Evolutionary conservation across 2,113 vertebrate species (phyloP).

Genomic region (Paradoxurus hermaphroditus): DNA sequence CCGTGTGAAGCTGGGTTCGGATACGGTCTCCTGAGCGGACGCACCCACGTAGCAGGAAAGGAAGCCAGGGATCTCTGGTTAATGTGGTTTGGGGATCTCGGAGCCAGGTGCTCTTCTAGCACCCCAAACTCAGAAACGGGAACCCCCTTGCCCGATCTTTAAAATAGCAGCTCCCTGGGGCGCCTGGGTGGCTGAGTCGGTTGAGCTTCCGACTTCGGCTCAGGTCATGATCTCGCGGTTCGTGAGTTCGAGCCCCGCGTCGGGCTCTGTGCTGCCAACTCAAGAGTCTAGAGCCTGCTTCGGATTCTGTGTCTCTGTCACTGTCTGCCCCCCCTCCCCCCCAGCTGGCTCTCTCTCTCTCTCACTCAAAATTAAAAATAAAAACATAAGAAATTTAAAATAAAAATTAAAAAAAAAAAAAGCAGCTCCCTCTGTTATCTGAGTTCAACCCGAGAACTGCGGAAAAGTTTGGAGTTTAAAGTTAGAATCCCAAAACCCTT

Average conservation of each 20-base stretch:
- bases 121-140: not conserved
- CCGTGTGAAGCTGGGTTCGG: not conserved
- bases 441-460: not conserved
- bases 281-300: too few relatives aligned
- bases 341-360: too few relatives aligned
- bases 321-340: too few relatives aligned
- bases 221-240: too few relatives aligned
- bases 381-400: too few relatives aligned
- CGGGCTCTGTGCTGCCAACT: too few relatives aligned
- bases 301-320: too few relatives aligned
- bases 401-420: too few relatives aligned
- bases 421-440: not conserved
- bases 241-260: too few relatives aligned
- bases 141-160: not conserved
- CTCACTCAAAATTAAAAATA: too few relatives aligned
- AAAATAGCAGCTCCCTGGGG: not conserved
- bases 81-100: not conserved
- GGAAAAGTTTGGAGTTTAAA: not conserved
- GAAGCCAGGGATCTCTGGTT: not conserved
- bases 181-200: too few relatives aligned
- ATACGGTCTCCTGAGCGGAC: not conserved
- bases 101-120: not conserved
- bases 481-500: not conserved
- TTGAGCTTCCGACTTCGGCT: too few relatives aligned
- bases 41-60: not conserved